phyloP scores from a whole-genome alignment of 2,888 invertebrate genomes.

The Tetragonula carbonaria region DNA sequence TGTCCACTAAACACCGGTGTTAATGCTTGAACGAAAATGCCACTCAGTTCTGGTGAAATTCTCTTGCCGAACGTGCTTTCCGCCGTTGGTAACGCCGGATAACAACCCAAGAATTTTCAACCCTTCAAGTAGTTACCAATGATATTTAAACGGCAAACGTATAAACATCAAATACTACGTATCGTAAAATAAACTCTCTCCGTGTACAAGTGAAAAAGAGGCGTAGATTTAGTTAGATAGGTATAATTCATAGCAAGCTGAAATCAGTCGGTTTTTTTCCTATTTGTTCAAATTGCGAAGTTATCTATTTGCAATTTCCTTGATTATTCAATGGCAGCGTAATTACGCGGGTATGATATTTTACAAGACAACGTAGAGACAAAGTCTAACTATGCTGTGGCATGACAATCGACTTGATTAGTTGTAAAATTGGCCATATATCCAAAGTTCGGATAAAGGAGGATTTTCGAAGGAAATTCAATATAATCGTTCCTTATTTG shows the following conservation, averaged over 20 bases:
- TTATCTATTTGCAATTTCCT: neutral
- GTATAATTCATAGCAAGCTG: neutral
- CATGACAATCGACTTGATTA: constrained; percentile 49
- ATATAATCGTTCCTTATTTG: constrained; percentile 67
- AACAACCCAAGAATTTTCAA: constrained; percentile 5
- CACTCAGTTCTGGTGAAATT: constrained; percentile 51
- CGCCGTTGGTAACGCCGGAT: constrained; percentile 12
- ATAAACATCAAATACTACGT: neutral
- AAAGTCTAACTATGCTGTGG: neutral
- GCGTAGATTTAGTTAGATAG: too few species aligned
- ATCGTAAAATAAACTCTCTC: neutral
- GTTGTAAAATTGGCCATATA: constrained; percentile 67
- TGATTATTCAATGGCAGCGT: neutral
- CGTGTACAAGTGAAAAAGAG: too few species aligned
- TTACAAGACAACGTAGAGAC: neutral
- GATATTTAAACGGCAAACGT: neutral
- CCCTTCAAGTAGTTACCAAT: neutral
- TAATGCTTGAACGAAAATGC: constrained; percentile 76
- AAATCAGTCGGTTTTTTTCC: neutral
- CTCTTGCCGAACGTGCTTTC: constrained; percentile 44
- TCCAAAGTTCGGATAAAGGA: constrained; percentile 51
- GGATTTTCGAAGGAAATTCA: constrained; percentile 42
- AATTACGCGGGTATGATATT: neutral
- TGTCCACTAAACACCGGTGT: constrained; percentile 79
- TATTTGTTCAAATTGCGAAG: neutral